Percentiles rank a stretch among this genome's conserved stretches.
These are phyloP conservation scores for Scatophagus argus DNA, from an alignment of 2,113 vertebrate species.

Conservation along the genomic window DNA sequence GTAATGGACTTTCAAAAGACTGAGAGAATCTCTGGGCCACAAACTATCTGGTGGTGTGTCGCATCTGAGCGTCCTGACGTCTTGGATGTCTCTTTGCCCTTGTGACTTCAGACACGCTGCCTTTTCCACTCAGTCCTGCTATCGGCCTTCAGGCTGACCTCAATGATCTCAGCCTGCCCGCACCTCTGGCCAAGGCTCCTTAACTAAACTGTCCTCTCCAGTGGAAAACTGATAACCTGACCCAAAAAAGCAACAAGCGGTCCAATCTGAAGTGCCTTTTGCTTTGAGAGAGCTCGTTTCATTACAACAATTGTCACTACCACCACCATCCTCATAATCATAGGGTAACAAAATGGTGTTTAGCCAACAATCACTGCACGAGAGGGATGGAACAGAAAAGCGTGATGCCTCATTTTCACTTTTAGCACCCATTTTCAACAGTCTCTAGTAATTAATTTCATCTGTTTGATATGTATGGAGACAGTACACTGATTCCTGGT, in stretches of 20 bases:
- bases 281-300: slow-evolving; percentile 26
- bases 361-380: slow-evolving; percentile 1
- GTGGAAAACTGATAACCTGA: slow-evolving; percentile 62
- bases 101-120: slow-evolving; percentile 44
- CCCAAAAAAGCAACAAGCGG: slow-evolving; percentile 9
- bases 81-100: slow-evolving; percentile 44
- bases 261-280: slow-evolving; percentile 45
- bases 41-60: slow-evolving; percentile 23
- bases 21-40: slow-evolving; percentile 32
- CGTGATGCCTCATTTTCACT: not conserved
- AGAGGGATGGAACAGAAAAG: not conserved
- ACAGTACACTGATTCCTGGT: not conserved
- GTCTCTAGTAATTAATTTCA: slow-evolving; percentile 23
- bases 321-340: slow-evolving; percentile 9
- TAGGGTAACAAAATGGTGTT: slow-evolving; percentile 7
- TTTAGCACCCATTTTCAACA: slow-evolving; percentile 27
- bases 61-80: slow-evolving; percentile 25
- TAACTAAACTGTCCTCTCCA: slow-evolving; percentile 45
- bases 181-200: slow-evolving; percentile 65
- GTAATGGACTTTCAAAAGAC: slow-evolving; percentile 15
- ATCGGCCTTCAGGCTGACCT: slow-evolving; percentile 73
- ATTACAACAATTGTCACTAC: slow-evolving; percentile 18
- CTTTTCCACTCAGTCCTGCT: slow-evolving; percentile 63
- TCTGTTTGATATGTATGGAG: slow-evolving; percentile 15
- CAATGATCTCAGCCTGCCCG: slow-evolving; percentile 79